phyloP scores from a whole-genome alignment of 2,797 vertebrate species.

The Pogonophryne albipinna region DNA sequence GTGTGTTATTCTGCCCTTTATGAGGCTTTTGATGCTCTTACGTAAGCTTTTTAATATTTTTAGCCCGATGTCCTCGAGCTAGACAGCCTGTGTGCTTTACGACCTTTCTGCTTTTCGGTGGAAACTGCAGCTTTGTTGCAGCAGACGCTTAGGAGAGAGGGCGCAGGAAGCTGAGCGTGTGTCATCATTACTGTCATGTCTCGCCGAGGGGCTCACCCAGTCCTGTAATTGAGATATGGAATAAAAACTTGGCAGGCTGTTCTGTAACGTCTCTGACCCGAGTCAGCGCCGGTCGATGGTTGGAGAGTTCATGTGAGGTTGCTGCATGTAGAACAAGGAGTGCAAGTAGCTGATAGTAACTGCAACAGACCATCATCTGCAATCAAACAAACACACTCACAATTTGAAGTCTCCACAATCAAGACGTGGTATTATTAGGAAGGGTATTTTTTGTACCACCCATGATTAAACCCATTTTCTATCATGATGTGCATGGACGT shows the following conservation, averaged over 20 bases:
- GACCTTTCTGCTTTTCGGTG: slow-evolving; percentile 28
- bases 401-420: slow-evolving; percentile 25
- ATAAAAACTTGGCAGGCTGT: not conserved
- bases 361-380: not conserved
- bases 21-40: slow-evolving; percentile 1
- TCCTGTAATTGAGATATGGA: slow-evolving; percentile 21
- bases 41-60: slow-evolving; percentile 14
- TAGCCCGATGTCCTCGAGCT: not conserved
- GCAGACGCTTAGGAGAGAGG: slow-evolving; percentile 27
- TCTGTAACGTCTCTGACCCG: slow-evolving; percentile 9
- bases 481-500: not conserved
- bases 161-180: not conserved
- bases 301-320: slow-evolving; percentile 25
- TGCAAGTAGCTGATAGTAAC: slow-evolving; percentile 17
- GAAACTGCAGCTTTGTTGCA: slow-evolving; percentile 22
- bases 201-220: not conserved
- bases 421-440: slow-evolving; percentile 7
- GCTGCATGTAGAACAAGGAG: not conserved
- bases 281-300: not conserved
- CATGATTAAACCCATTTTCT: slow-evolving; percentile 17
- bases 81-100: not conserved
- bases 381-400: slow-evolving; percentile 11
- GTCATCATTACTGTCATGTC: slow-evolving; percentile 36
- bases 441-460: slow-evolving; percentile 6
- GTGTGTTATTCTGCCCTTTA: not conserved